Conservation (phyloP, 2,113 vertebrate species). For the Cichladusa arquata region DNA sequence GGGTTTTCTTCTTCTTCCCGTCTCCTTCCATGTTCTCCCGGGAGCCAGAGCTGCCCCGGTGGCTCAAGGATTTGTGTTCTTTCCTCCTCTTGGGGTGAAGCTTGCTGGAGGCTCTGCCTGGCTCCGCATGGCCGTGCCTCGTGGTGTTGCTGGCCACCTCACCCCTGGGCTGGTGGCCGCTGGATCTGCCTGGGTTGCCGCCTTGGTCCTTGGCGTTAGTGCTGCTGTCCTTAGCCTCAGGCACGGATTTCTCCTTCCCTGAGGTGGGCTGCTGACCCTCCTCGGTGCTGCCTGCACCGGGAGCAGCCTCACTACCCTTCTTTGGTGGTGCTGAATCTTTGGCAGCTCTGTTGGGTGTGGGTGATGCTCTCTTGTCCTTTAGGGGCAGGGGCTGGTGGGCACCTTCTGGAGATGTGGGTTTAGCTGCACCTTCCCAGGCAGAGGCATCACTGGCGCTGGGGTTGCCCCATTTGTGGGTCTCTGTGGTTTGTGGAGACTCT, state of each 20-base stretch:
- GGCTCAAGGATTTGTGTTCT: slow-evolving; percentile 74
- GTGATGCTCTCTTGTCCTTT: not conserved
- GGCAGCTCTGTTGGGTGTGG: not conserved
- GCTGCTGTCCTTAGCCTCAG: slow-evolving; percentile 64
- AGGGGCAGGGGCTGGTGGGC: not conserved
- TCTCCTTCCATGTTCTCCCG: slow-evolving; percentile 81
- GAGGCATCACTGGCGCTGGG: not conserved
- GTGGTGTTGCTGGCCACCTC: slow-evolving; percentile 53
- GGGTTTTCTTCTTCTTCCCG: slow-evolving; percentile 80
- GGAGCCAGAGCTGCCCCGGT: slow-evolving; percentile 73
- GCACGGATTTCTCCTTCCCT: slow-evolving; percentile 58
- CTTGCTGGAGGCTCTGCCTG: slow-evolving; percentile 32
- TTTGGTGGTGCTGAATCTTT: not conserved
- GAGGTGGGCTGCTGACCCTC: not conserved
- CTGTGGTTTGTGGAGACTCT: not conserved
- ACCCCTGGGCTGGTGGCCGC: slow-evolving; percentile 29
- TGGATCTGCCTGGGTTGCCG: slow-evolving; percentile 45
- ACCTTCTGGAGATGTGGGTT: not conserved
- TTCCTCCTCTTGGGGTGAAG: slow-evolving; percentile 80
- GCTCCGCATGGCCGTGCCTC: slow-evolving; percentile 47
- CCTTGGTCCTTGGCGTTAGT: not conserved
- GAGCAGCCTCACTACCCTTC: slow-evolving; percentile 15
- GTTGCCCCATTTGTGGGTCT: not conserved
- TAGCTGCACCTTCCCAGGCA: slow-evolving; percentile 13
- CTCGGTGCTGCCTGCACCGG: fast-evolving